Base-by-base conservation (phyloP, 2,888 invertebrate genomes). In the Diarsia rubi region DNA sequence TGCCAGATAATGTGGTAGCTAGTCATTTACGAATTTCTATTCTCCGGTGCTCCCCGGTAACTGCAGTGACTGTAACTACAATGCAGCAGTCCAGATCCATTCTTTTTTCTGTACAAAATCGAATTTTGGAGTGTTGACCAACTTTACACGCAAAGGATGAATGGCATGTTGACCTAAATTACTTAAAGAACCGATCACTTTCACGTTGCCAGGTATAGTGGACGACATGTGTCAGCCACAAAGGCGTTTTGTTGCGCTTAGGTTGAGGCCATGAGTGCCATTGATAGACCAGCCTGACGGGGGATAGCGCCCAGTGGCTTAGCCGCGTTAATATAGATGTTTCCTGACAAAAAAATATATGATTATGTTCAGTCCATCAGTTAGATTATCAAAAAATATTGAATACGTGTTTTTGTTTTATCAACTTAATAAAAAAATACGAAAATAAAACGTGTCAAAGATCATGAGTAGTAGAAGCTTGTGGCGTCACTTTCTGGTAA, bases 241-340 rank as follows among this genome's bases (percentile, higher is more conserved):
- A 82, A 82, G 71, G 69, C 69, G 75, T 66, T 82, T 84, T 72
- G 71, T 84, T 72, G 59, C 59, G n/a, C 47, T 31, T 59, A 69
- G 62, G 75, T 72, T 63, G 79, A 42, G 67, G 77, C 45, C 59
- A 68, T 62, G 81, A 88, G 87, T 73, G 84, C 66, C 86, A 89
- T 89, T 81, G 83, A 89, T 80, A 83, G 88, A 81, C 84, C 82
- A 84, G 72, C 69, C 79, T 81, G 78, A 44, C 27, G 57, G 12
- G 21, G 31, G 12, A 59, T 69, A 14, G 69, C 45, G 8, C 44
- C 77, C 42, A 59, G 54, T 82, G 45, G 73, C 65, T 73, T 47
- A 54, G 31, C 27, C 11, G 42, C 31, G 73, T 57, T 83, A 78
- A 78, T n/a, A n/a, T n/a, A n/a, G n/a, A n/a, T n/a, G n/a, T n/a